These are phyloP conservation scores for Agrenia bidenticulata DNA, from an alignment of 2,888 invertebrate genomes.

Conservation along the genomic window DNA sequence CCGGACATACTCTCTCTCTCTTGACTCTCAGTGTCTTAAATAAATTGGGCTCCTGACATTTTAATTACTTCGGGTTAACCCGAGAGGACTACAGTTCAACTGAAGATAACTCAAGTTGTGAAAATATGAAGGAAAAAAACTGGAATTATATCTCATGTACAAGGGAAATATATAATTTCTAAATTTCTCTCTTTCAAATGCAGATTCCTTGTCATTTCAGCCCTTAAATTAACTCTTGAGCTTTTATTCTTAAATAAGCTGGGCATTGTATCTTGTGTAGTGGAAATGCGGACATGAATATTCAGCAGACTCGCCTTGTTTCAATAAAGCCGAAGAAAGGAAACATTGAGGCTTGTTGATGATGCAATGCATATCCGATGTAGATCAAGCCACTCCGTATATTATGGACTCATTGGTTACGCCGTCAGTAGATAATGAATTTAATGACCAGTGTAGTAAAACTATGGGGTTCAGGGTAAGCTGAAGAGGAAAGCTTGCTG, in stretches of 20 bases:
- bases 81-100: no score
- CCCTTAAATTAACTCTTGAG: not conserved
- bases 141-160: no score
- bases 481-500: no score
- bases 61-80: no score
- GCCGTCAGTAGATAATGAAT: conserved; percentile 38
- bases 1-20: not conserved
- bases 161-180: no score
- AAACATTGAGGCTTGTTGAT: conserved; percentile 13
- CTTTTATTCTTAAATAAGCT: not conserved
- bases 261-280: not conserved
- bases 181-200: conserved; percentile 5
- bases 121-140: no score
- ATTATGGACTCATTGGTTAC: conserved; percentile 30
- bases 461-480: no score
- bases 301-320: not conserved
- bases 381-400: conserved; percentile 13
- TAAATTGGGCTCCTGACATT: no score
- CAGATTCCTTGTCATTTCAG: not conserved
- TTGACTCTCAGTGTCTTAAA: no score
- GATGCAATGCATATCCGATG: conserved; percentile 36
- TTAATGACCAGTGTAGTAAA: conserved; percentile 32
- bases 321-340: conserved; percentile 10
- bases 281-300: not conserved
- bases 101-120: no score